Evolutionary conservation across 2,113 vertebrate species (phyloP).

Genomic region (Choloepus hoffmanni): DNA sequence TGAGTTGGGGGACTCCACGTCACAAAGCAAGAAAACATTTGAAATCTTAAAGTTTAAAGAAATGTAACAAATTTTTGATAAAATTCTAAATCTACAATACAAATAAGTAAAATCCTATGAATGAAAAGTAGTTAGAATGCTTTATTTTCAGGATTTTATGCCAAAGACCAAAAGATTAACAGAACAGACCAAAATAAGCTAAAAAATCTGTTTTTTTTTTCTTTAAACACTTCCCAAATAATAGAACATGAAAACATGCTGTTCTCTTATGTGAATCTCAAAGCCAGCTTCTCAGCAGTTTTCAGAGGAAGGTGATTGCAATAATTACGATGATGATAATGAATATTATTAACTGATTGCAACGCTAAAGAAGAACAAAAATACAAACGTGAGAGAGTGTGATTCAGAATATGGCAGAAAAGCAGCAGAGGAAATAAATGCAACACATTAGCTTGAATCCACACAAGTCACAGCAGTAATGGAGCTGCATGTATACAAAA

Average conservation of each 20-base stretch:
- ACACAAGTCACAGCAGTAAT: not conserved
- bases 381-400: not conserved
- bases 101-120: slow-evolving; percentile 59
- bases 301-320: not conserved
- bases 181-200: slow-evolving; percentile 2
- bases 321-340: not conserved
- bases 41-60: slow-evolving; percentile 44
- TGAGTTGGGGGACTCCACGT: not conserved
- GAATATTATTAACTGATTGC: not conserved
- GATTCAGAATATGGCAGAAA: not conserved
- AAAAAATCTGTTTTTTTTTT: slow-evolving; percentile 22
- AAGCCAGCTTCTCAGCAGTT: not conserved
- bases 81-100: slow-evolving; percentile 8
- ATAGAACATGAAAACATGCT: not conserved
- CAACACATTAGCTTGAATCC: not conserved
- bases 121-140: slow-evolving; percentile 50
- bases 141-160: slow-evolving; percentile 60
- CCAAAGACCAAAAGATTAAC: slow-evolving; percentile 17
- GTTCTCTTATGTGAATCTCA: not conserved
- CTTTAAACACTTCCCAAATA: slow-evolving; percentile 1
- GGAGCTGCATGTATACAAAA: not conserved
- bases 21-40: not conserved
- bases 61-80: not conserved
- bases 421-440: not conserved
- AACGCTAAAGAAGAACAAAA: not conserved